A percentile compares a stretch with the other conserved stretches of the same genome.
phyloP scores from a whole-genome alignment of 2,113 vertebrate genomes.

The Perognathus longimembris region DNA sequence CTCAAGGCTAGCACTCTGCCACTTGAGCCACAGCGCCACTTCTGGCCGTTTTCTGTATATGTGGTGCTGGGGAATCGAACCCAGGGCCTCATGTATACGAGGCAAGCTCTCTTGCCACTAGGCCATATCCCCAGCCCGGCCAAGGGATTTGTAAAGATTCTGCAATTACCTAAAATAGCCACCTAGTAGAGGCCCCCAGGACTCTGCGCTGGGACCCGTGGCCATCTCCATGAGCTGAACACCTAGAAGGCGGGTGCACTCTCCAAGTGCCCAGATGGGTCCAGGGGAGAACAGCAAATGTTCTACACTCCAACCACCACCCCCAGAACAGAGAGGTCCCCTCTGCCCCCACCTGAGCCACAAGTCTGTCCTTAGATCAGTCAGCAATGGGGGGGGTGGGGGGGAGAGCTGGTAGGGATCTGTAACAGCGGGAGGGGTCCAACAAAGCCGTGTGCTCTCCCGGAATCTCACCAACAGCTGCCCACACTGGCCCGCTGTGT shows the following conservation, averaged over 20 bases:
- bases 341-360: too few relatives aligned
- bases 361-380: background rate
- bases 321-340: too few relatives aligned
- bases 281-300: background rate
- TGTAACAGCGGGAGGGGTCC: background rate
- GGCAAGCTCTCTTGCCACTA: too few relatives aligned
- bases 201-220: background rate
- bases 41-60: too few relatives aligned
- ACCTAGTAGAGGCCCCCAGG: background rate
- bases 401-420: background rate
- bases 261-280: background rate
- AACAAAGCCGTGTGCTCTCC: background rate
- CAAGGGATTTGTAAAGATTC: background rate
- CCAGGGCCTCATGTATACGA: too few relatives aligned
- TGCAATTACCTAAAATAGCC: background rate
- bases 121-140: too few relatives aligned
- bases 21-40: too few relatives aligned
- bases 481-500: too few relatives aligned
- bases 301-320: background rate
- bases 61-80: too few relatives aligned
- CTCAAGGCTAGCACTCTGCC: too few relatives aligned
- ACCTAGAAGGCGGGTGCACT: background rate
- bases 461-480: background rate
- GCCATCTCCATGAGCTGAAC: rapidly evolving
- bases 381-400: background rate